Evolutionary conservation across 2,888 invertebrate genomes (phyloP).

Genomic region (Linhomoeus sp.): DNA sequence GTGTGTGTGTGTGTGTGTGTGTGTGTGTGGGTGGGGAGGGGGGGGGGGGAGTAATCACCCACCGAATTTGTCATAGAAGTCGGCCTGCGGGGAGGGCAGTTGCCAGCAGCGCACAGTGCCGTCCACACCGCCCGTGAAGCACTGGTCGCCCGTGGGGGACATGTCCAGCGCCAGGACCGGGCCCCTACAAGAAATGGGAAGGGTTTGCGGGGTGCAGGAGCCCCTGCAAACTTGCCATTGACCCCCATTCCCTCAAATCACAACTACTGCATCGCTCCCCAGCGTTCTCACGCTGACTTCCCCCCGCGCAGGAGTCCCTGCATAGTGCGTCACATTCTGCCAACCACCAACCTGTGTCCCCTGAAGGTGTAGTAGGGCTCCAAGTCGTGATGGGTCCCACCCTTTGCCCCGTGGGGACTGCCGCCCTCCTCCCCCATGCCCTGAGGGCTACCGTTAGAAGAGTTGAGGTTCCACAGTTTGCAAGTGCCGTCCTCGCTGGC

Average conservation of each 20-base stretch:
- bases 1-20: too few relatives aligned
- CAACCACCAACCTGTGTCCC: slow-evolving; percentile 47
- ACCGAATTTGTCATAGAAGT: slow-evolving; percentile 83
- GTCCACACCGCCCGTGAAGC: slow-evolving; percentile 85
- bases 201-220: too few relatives aligned
- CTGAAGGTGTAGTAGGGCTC: slow-evolving; percentile 97
- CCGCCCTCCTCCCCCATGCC: slow-evolving; percentile 25
- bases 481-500: slow-evolving; percentile 96
- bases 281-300: too few relatives aligned
- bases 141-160: slow-evolving; percentile 73
- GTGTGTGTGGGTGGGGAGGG: too few relatives aligned
- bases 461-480: slow-evolving; percentile 96
- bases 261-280: too few relatives aligned
- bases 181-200: slow-evolving; percentile 39
- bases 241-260: too few relatives aligned
- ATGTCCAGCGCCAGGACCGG: slow-evolving; percentile 84
- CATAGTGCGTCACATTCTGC: too few relatives aligned
- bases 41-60: slow-evolving; percentile 9
- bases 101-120: slow-evolving; percentile 90
- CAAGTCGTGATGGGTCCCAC: slow-evolving; percentile 61
- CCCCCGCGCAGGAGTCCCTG: too few relatives aligned
- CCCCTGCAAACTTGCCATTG: too few relatives aligned
- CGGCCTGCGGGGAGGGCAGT: slow-evolving; percentile 71
- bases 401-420: not conserved
- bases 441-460: slow-evolving; percentile 86